Percentiles rank a stretch among this genome's conserved stretches.
phyloP scores from a whole-genome alignment of 2,113 vertebrate genomes.

The Coturnix japonica region DNA sequence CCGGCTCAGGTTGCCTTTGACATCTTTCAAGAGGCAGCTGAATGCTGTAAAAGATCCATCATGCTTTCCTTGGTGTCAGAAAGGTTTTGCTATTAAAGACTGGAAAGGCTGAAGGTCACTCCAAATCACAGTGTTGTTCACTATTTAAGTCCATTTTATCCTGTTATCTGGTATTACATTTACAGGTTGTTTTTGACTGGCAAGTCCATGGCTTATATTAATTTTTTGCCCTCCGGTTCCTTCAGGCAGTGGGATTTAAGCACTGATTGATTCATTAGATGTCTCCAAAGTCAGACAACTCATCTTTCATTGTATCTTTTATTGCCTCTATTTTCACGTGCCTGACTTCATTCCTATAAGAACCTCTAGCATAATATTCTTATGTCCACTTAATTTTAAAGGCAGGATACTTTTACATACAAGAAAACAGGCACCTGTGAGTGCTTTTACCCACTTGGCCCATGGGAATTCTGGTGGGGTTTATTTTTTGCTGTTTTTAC shows the following conservation, averaged over 20 bases:
- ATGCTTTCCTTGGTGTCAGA: conserved; percentile 29
- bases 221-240: conserved; percentile 5
- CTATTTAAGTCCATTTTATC: conserved; percentile 14
- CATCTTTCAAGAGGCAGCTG: not conserved
- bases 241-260: not conserved
- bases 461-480: not conserved
- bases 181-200: not conserved
- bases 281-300: conserved; percentile 1
- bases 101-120: conserved; percentile 15
- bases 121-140: not conserved
- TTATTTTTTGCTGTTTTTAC: not conserved
- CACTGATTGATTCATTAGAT: conserved; percentile 29
- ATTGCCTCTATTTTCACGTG: not conserved
- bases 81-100: conserved; percentile 14
- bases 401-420: not conserved
- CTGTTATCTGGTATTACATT: not conserved
- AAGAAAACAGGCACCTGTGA: not conserved
- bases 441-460: not conserved
- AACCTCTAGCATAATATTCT: not conserved
- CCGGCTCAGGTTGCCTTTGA: not conserved
- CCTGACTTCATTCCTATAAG: not conserved
- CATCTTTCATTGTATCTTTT: conserved; percentile 31
- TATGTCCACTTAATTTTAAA: not conserved
- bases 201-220: not conserved
- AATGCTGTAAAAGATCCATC: conserved; percentile 18